These are phyloP conservation scores for Ianthella basta DNA, from an alignment of 37 sponge, comb jelly and placozoan genomes.

Conservation along the genomic window DNA sequence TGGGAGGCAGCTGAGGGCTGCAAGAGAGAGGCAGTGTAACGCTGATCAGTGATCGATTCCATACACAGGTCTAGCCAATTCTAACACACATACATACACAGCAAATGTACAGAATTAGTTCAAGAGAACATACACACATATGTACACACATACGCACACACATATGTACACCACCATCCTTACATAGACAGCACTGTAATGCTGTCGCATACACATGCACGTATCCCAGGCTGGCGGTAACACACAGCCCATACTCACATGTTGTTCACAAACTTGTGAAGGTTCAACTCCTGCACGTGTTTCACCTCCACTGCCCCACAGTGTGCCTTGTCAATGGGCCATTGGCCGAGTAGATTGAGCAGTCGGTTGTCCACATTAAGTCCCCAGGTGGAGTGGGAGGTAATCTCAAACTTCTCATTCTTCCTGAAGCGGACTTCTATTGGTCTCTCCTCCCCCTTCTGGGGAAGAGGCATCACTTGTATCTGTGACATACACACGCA, in stretches of 20 bases:
- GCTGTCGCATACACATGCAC: too few species aligned
- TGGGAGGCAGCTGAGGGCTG: neutral
- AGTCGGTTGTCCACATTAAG: neutral
- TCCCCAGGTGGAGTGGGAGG: neutral
- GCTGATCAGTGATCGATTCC: too few species aligned
- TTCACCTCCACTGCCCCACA: slow-evolving; percentile 65
- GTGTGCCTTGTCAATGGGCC: neutral
- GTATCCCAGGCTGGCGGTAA: too few species aligned
- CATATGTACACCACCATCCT: too few species aligned
- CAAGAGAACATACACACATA: neutral
- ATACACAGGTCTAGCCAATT: too few species aligned
- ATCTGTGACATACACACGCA: neutral
- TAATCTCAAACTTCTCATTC: neutral
- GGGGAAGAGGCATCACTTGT: neutral
- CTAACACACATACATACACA: neutral
- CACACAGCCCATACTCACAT: slow-evolving; percentile 28
- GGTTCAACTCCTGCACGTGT: slow-evolving; percentile 40
- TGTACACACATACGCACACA: neutral
- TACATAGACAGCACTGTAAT: too few species aligned
- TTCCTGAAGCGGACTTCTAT: neutral
- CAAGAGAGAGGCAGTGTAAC: neutral
- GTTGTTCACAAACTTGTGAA: slow-evolving; percentile 50
- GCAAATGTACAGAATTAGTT: neutral
- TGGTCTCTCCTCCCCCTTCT: neutral
- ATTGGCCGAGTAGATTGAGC: neutral